phyloP scores from a whole-genome alignment of 2,888 invertebrate genomes.

The Barypeithes pellucidus region DNA sequence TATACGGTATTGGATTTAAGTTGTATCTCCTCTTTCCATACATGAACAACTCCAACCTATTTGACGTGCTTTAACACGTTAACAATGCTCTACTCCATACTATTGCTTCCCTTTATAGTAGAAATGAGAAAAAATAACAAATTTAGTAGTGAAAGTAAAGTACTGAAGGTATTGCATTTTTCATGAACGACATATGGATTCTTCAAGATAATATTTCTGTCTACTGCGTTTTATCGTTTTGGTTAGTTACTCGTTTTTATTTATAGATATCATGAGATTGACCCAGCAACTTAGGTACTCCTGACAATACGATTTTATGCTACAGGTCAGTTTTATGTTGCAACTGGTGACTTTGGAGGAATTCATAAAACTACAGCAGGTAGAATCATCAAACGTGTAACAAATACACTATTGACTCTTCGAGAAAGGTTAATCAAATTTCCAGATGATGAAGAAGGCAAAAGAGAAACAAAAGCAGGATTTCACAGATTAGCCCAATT shows the following conservation, averaged over 20 bases:
- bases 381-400: slow-evolving; percentile 13
- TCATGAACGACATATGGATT: too few species aligned
- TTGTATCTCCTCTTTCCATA: too few species aligned
- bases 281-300: background rate
- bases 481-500: slow-evolving; percentile 7
- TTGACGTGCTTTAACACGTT: too few species aligned
- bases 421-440: slow-evolving; percentile 3
- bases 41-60: too few species aligned
- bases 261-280: background rate
- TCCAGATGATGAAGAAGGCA: background rate
- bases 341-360: background rate
- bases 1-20: background rate
- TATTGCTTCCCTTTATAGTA: too few species aligned
- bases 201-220: too few species aligned
- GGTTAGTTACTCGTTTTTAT: background rate
- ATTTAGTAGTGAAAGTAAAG: too few species aligned
- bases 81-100: too few species aligned
- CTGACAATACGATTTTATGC: background rate
- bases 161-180: too few species aligned
- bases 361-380: slow-evolving; percentile 10
- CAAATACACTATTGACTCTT: background rate
- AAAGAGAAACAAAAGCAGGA: background rate
- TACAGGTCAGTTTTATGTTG: slow-evolving; percentile 2
- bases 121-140: too few species aligned
- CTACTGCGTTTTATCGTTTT: too few species aligned